A percentile compares a stretch with the other conserved stretches of the same genome.
These are phyloP conservation scores for Penaeus indicus DNA, from an alignment of 1,140 invertebrate genomes.

Conservation along the genomic window DNA sequence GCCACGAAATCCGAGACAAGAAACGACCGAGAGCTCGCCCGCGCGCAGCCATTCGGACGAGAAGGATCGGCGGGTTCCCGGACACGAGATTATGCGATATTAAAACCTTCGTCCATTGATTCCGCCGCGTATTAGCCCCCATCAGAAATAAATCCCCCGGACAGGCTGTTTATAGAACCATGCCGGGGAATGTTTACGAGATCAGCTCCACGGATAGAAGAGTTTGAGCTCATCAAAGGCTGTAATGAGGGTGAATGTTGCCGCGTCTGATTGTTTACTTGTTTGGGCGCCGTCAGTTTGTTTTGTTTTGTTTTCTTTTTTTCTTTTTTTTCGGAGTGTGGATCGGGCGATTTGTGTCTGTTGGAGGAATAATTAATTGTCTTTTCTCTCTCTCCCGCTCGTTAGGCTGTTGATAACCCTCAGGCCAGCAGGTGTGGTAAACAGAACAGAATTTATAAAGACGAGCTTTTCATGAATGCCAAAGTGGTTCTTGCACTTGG, in stretches of 20 bases:
- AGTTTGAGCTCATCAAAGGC: conserved; percentile 17
- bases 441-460: conserved; percentile 7
- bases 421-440: conserved; percentile 12
- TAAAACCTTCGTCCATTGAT: conserved; percentile 62
- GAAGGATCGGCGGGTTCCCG: conserved; percentile 45
- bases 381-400: conserved; percentile 14
- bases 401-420: conserved; percentile 1
- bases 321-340: not conserved
- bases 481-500: conserved; percentile 9
- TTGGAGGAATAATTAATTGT: conserved; percentile 17
- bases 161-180: conserved; percentile 52
- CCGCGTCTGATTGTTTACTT: not conserved
- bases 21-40: not conserved
- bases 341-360: conserved; percentile 1
- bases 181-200: conserved; percentile 33
- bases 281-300: not conserved
- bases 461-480: conserved; percentile 7
- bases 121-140: conserved; percentile 57
- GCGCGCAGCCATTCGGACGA: not conserved
- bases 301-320: not conserved
- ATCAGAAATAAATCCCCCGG: conserved; percentile 63
- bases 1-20: not conserved
- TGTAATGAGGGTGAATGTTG: not conserved
- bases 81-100: conserved; percentile 62
- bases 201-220: conserved; percentile 26